Conservation (phyloP, 2,113 vertebrate genomes). For the Falco punctatus region DNA sequence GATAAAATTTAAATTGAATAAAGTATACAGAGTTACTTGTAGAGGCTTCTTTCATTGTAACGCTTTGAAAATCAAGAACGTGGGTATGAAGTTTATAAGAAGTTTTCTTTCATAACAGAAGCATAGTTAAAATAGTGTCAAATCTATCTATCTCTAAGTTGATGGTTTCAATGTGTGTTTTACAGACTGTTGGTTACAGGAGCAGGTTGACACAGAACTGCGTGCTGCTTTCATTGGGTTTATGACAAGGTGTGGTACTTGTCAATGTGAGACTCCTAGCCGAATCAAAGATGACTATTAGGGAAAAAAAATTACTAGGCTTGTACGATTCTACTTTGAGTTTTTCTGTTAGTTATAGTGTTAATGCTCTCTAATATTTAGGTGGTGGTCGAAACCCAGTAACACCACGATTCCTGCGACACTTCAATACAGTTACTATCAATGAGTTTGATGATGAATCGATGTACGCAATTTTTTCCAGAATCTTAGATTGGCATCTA, state of each 20-base stretch:
- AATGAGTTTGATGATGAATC: slow-evolving; percentile 90
- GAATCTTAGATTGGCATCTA: slow-evolving; percentile 89
- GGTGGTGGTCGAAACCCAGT: slow-evolving; percentile 90
- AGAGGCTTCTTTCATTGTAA: background rate
- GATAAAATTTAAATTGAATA: background rate
- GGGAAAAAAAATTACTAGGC: background rate
- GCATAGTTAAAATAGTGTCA: background rate
- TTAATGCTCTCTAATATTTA: slow-evolving; percentile 47
- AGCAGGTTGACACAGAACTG: background rate
- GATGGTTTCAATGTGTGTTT: background rate
- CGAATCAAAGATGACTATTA: background rate
- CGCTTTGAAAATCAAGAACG: background rate
- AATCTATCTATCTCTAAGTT: background rate
- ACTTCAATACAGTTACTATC: slow-evolving; percentile 90
- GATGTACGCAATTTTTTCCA: slow-evolving; percentile 91
- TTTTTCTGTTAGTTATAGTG: background rate
- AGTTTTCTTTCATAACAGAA: background rate
- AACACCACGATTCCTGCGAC: slow-evolving; percentile 87
- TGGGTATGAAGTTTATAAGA: background rate
- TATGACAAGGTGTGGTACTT: background rate
- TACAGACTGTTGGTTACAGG: background rate
- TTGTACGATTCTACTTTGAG: background rate
- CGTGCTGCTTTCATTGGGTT: background rate
- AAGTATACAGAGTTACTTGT: background rate
- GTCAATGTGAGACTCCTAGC: background rate